Evolutionary conservation across 2,113 vertebrate species (phyloP).

Genomic region (Tetrax tetrax): DNA sequence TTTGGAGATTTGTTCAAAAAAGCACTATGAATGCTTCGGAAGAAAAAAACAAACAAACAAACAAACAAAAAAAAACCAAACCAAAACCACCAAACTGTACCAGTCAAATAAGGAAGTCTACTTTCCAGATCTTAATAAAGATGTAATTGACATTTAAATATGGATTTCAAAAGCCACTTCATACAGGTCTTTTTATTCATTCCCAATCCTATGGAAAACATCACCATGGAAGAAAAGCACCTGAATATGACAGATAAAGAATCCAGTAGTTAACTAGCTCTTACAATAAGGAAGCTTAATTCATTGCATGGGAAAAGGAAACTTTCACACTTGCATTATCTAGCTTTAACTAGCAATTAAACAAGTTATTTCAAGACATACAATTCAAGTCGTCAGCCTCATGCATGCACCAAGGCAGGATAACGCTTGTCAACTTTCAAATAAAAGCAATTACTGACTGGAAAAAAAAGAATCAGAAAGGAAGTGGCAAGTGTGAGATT

Average conservation of each 20-base stretch:
- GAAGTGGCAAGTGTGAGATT: background rate
- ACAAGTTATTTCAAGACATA: slow-evolving; percentile 46
- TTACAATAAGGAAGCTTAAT: slow-evolving; percentile 58
- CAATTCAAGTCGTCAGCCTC: background rate
- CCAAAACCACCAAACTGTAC: background rate
- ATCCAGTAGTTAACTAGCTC: slow-evolving; percentile 41
- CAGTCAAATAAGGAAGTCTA: slow-evolving; percentile 41
- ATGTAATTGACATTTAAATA: slow-evolving; percentile 9
- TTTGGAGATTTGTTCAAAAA: background rate
- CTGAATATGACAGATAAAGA: slow-evolving; percentile 60
- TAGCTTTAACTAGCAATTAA: background rate
- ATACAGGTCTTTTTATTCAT: background rate
- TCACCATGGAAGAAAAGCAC: background rate
- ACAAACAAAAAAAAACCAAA: background rate
- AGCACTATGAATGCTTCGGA: background rate
- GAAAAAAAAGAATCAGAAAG: background rate
- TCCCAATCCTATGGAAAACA: slow-evolving; percentile 42
- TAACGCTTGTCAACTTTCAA: slow-evolving; percentile 41
- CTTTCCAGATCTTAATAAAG: slow-evolving; percentile 64
- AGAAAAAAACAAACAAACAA: background rate
- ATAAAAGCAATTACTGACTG: slow-evolving; percentile 58
- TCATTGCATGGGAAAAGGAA: slow-evolving; percentile 32
- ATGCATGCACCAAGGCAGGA: background rate
- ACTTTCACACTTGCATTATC: slow-evolving; percentile 43
- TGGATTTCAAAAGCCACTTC: slow-evolving; percentile 41